Percentiles rank a stretch among this genome's conserved stretches.
Conservation (phyloP, 2,113 vertebrate species). For the Heterotilapia buettikoferi region DNA sequence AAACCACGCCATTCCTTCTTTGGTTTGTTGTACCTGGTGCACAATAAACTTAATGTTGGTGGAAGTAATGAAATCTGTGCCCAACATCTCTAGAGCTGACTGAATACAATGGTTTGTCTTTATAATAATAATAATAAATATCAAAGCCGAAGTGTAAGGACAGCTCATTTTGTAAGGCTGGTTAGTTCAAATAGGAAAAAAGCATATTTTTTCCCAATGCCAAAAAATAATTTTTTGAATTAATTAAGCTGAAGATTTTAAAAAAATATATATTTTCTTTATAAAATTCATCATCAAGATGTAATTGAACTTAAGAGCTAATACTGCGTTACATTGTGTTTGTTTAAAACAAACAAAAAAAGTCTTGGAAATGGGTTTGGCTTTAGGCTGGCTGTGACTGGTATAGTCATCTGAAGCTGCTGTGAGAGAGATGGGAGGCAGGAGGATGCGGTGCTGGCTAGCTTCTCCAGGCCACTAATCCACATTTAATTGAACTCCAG, state of each 20-base stretch:
- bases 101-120: background rate
- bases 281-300: background rate
- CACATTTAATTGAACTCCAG: constrained; percentile 99
- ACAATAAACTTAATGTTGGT: background rate
- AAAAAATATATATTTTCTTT: background rate
- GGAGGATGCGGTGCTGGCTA: constrained; percentile 68
- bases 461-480: constrained; percentile 79
- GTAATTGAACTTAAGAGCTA: background rate
- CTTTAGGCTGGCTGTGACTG: constrained; percentile 67
- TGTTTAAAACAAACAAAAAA: background rate
- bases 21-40: background rate
- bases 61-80: background rate
- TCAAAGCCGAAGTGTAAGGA: background rate
- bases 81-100: background rate
- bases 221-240: background rate
- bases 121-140: background rate
- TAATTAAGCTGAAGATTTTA: background rate
- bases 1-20: background rate
- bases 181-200: background rate
- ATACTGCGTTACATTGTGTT: background rate
- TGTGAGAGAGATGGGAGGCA: constrained; percentile 71
- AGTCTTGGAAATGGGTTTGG: constrained; percentile 64
- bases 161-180: background rate
- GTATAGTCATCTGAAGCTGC: constrained; percentile 75
- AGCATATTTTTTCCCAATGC: background rate